Percentiles rank a stretch among this genome's conserved stretches.
phyloP scores from a whole-genome alignment of 2,113 vertebrate genomes.

The Dryoscopus gambensis region DNA sequence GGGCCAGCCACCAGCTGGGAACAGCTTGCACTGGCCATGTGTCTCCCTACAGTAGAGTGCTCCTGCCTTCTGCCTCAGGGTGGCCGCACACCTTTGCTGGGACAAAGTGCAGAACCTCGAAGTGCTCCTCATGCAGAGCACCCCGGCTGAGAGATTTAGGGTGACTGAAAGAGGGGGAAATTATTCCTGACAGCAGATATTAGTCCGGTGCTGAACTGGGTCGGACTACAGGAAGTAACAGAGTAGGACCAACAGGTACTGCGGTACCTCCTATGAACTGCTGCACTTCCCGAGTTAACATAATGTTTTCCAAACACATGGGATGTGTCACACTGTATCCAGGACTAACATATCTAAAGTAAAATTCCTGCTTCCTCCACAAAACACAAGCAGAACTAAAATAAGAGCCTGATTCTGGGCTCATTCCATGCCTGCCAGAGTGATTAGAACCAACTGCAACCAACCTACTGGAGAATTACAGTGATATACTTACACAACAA shows the following conservation, averaged over 20 bases:
- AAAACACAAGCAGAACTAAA: not conserved
- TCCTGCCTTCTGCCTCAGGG: not conserved
- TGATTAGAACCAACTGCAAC: not conserved
- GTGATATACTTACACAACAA: not conserved
- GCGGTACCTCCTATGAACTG: not conserved
- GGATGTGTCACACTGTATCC: not conserved
- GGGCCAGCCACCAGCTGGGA: not conserved
- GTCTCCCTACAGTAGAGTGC: not conserved
- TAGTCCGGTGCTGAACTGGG: not conserved
- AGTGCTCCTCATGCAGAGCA: not conserved
- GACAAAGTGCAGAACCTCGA: no score
- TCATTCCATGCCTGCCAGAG: not conserved
- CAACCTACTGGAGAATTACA: not conserved
- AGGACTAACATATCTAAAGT: not conserved
- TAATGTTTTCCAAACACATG: not conserved
- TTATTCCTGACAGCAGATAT: not conserved
- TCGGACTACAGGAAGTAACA: not conserved
- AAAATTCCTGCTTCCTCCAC: not conserved
- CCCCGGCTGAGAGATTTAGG: not conserved
- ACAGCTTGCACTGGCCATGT: rapidly evolving
- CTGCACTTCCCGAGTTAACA: not conserved
- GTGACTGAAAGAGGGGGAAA: not conserved
- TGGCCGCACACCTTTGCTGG: not conserved
- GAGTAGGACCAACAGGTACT: not conserved
- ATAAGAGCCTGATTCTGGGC: not conserved